Evolutionary conservation across 2,888 invertebrate genomes (phyloP).

Genomic region (Luffia ferchaultella): DNA sequence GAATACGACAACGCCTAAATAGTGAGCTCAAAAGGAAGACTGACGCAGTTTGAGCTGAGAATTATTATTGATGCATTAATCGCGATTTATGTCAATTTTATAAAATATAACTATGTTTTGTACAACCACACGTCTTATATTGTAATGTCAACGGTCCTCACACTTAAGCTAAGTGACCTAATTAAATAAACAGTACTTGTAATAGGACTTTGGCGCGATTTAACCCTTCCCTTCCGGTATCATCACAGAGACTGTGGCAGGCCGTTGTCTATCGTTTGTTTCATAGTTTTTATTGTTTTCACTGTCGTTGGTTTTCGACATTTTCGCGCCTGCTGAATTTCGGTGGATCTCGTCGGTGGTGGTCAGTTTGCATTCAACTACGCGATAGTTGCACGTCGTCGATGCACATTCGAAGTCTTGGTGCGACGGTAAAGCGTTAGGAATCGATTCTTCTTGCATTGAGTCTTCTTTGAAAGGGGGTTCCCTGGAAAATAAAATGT

Average conservation of each 20-base stretch:
- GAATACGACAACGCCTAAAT: not conserved
- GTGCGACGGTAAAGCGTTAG: constrained; percentile 41
- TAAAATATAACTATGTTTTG: not conserved
- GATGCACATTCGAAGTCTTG: constrained; percentile 52
- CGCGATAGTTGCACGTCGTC: constrained; percentile 49
- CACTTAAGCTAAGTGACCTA: not conserved
- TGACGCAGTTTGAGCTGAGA: not conserved
- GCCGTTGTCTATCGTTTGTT: constrained; percentile 17
- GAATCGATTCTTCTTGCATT: constrained; percentile 41
- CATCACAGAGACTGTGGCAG: constrained; percentile 66
- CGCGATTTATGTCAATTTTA: no score
- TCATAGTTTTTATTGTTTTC: constrained; percentile 24
- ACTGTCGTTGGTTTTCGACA: constrained; percentile 20
- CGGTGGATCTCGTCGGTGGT: constrained; percentile 47
- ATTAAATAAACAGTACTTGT: not conserved
- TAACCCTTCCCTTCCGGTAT: constrained; percentile 68
- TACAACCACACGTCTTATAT: not conserved
- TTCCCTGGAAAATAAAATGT: constrained; percentile 32
- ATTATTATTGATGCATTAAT: not conserved
- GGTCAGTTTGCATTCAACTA: constrained; percentile 56
- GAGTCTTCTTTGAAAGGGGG: constrained; percentile 52
- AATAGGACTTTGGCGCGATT: constrained; percentile 11
- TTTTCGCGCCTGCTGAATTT: constrained; percentile 24
- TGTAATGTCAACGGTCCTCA: not conserved
- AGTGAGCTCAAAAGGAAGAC: not conserved